phyloP scores from a whole-genome alignment of 2,888 invertebrate genomes.

The Argyresthia albistria region DNA sequence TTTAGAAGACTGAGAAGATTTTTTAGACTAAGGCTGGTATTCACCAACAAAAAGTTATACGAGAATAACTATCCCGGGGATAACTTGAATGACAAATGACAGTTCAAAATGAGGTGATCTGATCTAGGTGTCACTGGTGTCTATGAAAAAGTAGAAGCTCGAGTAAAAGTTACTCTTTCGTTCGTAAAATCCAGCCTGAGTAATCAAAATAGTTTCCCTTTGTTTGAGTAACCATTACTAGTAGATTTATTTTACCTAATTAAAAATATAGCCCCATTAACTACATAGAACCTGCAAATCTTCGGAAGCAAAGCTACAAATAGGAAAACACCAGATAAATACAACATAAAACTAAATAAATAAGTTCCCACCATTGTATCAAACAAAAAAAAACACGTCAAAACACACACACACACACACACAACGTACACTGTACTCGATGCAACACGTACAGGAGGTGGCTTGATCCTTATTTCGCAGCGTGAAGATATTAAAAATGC shows the following conservation, averaged over 20 bases:
- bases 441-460: constrained; percentile 62
- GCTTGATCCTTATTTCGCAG: constrained; percentile 37
- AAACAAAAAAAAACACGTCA: constrained; percentile 7
- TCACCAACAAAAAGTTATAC: too few species aligned
- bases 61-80: too few species aligned
- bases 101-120: too few species aligned
- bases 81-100: too few species aligned
- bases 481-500: too few species aligned
- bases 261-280: neutral
- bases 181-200: too few species aligned
- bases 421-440: constrained; percentile 54
- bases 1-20: too few species aligned
- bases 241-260: neutral
- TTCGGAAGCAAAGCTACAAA: neutral
- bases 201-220: too few species aligned
- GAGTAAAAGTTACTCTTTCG: too few species aligned
- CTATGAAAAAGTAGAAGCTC: too few species aligned
- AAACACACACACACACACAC: constrained; percentile 10
- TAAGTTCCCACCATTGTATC: constrained; percentile 4
- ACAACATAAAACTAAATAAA: neutral
- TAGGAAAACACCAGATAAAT: neutral
- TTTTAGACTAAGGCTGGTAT: too few species aligned
- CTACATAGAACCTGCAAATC: neutral
- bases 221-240: neutral
- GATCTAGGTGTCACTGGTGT: too few species aligned